Evolutionary conservation across 2,113 vertebrate genomes (phyloP), one percentile per base, ranked within the genome.

Genomic region (Meriones unguiculatus): DNA sequence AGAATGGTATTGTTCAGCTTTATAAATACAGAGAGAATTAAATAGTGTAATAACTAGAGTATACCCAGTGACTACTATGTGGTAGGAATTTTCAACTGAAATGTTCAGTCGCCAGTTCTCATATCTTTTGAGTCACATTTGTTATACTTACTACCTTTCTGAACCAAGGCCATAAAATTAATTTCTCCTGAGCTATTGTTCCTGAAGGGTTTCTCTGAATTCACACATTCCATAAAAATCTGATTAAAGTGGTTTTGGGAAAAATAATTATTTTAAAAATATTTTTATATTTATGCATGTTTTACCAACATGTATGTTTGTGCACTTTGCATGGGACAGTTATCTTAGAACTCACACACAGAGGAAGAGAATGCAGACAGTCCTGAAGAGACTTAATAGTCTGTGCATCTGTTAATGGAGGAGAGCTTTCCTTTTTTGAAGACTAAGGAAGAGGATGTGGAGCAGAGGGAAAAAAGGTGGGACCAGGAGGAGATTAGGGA

Each of bases 11-110:
- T 89, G 18, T 93, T 88, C 57, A 92, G 30, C 4, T 52, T 92
- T 93, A 90, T 90, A 91, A 91, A 77, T 82, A 3, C 13, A 93
- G 54, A 41, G 76, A 86, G 59, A 41, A 95, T 95, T 96, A 93
- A 92, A 97, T 94, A 94, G 28, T 8, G 77, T 70, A 92, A 93
- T 89, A 94, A n/a, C 20, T 64, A 88, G 70, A 50, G 77, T 54
- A 11, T 18, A 78, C 24, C 38, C 14, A 89, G 75, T 90, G 50
- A 38, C 76, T 96, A 93, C 84, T 89, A 59, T 95, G 76, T 95
- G 17, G 52, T 84, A 67, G 22, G 9, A 22, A n/a, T 92, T 95
- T 96, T 52, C 50, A 70, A 72, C 8, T 22, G n/a, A 64, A 10
- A 46, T 46, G 41, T 46, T 46, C 41, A 57, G 59, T 91, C 50